Conservation (phyloP, 1,140 invertebrate species). For the Megathymus violae region DNA sequence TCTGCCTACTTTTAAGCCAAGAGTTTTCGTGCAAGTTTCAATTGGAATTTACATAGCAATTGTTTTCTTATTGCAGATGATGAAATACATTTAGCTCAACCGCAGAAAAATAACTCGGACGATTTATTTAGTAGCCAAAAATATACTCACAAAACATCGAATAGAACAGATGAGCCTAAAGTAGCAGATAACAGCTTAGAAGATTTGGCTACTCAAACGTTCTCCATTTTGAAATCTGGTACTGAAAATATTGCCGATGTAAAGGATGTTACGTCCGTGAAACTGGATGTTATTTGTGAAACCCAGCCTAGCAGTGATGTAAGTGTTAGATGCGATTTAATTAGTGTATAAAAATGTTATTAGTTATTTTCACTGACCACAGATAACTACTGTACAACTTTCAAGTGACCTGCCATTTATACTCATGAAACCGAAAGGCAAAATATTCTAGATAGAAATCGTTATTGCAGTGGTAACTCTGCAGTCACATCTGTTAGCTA, state of each 20-base stretch:
- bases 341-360: too few relatives aligned
- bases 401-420: too few relatives aligned
- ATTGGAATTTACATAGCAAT: too few relatives aligned
- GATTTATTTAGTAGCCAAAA: constrained; percentile 66
- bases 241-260: constrained; percentile 22
- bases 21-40: too few relatives aligned
- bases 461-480: too few relatives aligned
- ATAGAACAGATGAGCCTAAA: constrained; percentile 9
- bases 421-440: too few relatives aligned
- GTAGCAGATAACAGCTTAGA: constrained; percentile 31
- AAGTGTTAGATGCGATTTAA: too few relatives aligned
- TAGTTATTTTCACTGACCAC: too few relatives aligned
- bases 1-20: too few relatives aligned
- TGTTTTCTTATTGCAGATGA: constrained; percentile 59
- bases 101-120: constrained; percentile 55
- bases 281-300: constrained; percentile 46
- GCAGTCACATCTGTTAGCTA: too few relatives aligned
- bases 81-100: constrained; percentile 65
- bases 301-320: constrained; percentile 51
- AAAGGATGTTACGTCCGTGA: constrained; percentile 38
- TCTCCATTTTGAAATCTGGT: constrained; percentile 57
- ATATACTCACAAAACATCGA: constrained; percentile 23
- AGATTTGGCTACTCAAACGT: constrained; percentile 59
- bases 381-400: too few relatives aligned
- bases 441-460: too few relatives aligned